Conservation (phyloP, 2,113 vertebrate species). For the Varanus komodoensis region DNA sequence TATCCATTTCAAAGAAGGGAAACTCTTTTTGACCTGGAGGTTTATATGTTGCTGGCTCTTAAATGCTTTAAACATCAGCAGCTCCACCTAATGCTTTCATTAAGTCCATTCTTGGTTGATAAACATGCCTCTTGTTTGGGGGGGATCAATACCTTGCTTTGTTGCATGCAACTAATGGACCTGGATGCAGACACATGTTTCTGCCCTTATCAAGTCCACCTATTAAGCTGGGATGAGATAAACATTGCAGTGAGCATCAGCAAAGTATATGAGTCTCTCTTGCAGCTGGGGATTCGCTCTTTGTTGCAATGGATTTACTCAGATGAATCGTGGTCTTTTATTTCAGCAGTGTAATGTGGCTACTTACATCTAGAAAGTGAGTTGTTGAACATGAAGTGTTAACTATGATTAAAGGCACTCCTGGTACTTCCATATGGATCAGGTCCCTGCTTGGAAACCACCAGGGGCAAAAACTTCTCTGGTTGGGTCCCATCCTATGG, state of each 20-base stretch:
- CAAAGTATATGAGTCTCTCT: not conserved
- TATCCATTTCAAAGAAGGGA: not conserved
- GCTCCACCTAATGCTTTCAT: accelerated
- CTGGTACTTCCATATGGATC: no score
- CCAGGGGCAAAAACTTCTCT: no score
- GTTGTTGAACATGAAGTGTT: not conserved
- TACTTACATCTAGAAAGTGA: not conserved
- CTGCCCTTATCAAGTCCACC: not conserved
- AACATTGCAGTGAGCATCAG: not conserved
- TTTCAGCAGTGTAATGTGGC: not conserved
- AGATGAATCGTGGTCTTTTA: not conserved
- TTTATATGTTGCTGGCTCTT: constrained; percentile 24
- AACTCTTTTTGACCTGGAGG: constrained; percentile 21
- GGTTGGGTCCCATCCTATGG: no score
- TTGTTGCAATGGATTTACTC: not conserved
- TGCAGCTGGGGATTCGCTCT: not conserved
- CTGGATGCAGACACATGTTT: not conserved
- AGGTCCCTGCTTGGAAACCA: no score
- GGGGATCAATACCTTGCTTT: not conserved
- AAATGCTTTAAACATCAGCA: constrained; percentile 1
- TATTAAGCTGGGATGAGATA: not conserved
- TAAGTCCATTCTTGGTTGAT: constrained; percentile 27
- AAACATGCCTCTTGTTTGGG: not conserved
- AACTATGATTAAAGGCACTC: not conserved
- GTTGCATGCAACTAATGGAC: not conserved